phyloP scores from a whole-genome alignment of 30 jellyfish, hydroid and myxozoan genomes.

The Calvadosia cruxmelitensis region DNA sequence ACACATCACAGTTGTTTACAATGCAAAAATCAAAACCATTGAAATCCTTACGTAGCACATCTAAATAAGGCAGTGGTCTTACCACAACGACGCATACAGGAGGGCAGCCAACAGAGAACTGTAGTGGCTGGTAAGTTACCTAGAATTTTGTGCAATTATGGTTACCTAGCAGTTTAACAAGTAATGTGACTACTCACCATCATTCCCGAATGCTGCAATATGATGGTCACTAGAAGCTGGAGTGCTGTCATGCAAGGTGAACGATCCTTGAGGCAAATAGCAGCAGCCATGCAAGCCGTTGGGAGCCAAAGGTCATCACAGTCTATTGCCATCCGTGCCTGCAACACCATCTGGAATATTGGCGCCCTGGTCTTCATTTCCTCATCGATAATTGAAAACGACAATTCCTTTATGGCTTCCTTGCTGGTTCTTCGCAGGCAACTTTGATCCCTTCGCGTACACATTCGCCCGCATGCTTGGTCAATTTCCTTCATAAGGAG shows the following conservation, averaged over 20 bases:
- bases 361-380: constrained; percentile 22
- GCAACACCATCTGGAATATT: neutral
- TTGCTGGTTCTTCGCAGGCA: constrained; percentile 10
- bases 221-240: constrained; percentile 18
- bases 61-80: too few relatives aligned
- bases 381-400: constrained; percentile 1
- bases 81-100: too few relatives aligned
- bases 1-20: neutral
- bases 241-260: constrained; percentile 20
- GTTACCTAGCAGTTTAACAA: too few relatives aligned
- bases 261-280: constrained; percentile 17
- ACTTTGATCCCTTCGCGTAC: constrained; percentile 15
- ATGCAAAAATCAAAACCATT: too few relatives aligned
- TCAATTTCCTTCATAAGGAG: constrained; percentile 3
- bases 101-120: too few relatives aligned
- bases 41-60: too few relatives aligned
- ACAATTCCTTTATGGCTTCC: constrained; percentile 7
- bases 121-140: too few relatives aligned
- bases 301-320: constrained; percentile 17
- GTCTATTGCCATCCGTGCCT: neutral
- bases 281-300: constrained; percentile 31
- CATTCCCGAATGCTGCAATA: constrained; percentile 18
- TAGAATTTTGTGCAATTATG: too few relatives aligned
- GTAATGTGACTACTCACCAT: neutral
- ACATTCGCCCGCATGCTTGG: constrained; percentile 3